phyloP scores from a whole-genome alignment of 2,888 invertebrate genomes.

The Stegana nigrithorax region DNA sequence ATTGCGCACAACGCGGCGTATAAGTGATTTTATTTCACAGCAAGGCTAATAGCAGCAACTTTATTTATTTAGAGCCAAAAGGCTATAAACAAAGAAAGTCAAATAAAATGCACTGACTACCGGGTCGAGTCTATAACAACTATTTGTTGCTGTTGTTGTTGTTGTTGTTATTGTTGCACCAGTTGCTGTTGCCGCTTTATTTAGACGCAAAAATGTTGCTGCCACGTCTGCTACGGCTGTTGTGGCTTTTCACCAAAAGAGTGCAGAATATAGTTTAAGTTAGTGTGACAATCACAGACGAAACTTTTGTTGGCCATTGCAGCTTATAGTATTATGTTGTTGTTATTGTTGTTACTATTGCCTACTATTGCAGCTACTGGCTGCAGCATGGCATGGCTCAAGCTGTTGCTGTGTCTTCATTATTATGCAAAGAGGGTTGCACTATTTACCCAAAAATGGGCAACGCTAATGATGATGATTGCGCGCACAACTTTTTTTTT shows the following conservation, averaged over 20 bases:
- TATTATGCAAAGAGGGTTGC: conserved; percentile 69
- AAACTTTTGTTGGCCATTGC: background rate
- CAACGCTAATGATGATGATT: conserved; percentile 64
- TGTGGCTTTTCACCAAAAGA: conserved; percentile 59
- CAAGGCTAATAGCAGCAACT: background rate
- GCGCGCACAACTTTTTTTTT: conserved; percentile 17
- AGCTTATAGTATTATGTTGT: background rate
- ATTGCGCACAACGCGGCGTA: conserved; percentile 22
- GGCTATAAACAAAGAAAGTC: too few species aligned
- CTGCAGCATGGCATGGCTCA: background rate
- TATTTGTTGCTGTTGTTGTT: conserved; percentile 10
- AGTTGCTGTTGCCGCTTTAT: conserved; percentile 53
- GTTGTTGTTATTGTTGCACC: conserved; percentile 25
- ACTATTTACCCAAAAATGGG: conserved; percentile 68
- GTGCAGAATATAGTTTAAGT: conserved; percentile 28
- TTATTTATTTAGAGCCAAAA: background rate
- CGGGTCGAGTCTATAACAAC: background rate
- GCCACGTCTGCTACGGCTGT: too few species aligned
- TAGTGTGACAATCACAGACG: conserved; percentile 9
- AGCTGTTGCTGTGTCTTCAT: conserved; percentile 54
- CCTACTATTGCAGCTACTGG: background rate
- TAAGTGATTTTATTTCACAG: conserved; percentile 25
- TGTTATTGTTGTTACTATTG: conserved; percentile 2
- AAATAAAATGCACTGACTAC: too few species aligned
- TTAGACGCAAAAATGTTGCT: conserved; percentile 58